Conservation (phyloP, 2,888 invertebrate species). For the Cephus nigrinus region DNA sequence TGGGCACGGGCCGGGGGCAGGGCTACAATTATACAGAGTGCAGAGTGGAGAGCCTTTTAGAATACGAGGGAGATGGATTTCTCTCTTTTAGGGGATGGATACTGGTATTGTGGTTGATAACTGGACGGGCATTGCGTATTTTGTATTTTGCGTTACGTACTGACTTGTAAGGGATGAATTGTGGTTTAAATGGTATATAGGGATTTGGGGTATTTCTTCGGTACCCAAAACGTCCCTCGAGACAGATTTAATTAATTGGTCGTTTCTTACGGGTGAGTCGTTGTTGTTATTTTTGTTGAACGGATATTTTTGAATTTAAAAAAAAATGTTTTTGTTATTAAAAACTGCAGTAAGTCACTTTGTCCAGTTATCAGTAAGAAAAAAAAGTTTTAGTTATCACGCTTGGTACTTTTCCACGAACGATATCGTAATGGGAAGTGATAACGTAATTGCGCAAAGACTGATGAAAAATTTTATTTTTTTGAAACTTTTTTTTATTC, state of each 20-base stretch:
- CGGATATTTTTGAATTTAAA: too few relatives aligned
- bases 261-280: too few relatives aligned
- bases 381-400: background rate
- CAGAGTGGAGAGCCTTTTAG: conserved; percentile 31
- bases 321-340: too few relatives aligned
- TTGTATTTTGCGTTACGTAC: background rate
- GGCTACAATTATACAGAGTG: conserved; percentile 57
- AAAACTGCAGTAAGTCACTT: background rate
- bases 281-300: too few relatives aligned
- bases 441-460: background rate
- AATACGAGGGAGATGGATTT: conserved; percentile 47
- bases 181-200: background rate
- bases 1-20: conserved; percentile 49
- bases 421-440: background rate
- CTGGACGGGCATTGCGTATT: background rate
- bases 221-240: background rate
- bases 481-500: background rate
- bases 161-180: background rate
- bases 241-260: background rate
- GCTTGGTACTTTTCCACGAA: background rate
- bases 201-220: background rate
- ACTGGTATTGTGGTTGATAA: background rate
- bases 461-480: conserved; percentile 25
- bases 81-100: conserved; percentile 28
- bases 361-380: background rate